These are phyloP conservation scores for Ceratosolen fusciceps DNA, from an alignment of 1,140 invertebrate species.

Conservation along the genomic window DNA sequence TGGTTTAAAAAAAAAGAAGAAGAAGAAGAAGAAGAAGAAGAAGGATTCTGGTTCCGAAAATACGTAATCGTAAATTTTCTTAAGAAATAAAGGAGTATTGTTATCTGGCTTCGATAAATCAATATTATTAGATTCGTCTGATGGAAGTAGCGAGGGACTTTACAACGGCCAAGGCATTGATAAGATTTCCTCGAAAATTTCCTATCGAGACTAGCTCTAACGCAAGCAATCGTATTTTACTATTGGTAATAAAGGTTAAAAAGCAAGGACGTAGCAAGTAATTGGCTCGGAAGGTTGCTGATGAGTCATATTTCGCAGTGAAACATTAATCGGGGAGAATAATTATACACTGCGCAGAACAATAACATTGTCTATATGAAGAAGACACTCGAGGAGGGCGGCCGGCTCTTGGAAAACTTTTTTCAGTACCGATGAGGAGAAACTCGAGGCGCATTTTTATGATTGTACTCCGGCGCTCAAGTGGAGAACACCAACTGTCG, in stretches of 20 bases:
- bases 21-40: too few relatives aligned
- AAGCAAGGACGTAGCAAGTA: not conserved
- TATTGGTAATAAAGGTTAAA: not conserved
- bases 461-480: constrained; percentile 60
- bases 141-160: too few relatives aligned
- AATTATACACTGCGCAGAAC: constrained; percentile 22
- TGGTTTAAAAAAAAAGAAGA: too few relatives aligned
- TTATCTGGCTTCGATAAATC: too few relatives aligned
- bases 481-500: constrained; percentile 70
- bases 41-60: too few relatives aligned
- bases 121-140: too few relatives aligned
- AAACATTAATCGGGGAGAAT: constrained; percentile 18
- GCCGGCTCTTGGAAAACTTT: constrained; percentile 19
- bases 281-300: not conserved
- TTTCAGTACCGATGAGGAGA: constrained; percentile 32
- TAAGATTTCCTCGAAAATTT: too few relatives aligned
- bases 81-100: too few relatives aligned
- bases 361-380: constrained; percentile 42
- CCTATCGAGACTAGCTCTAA: too few relatives aligned
- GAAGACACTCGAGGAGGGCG: constrained; percentile 40
- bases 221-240: too few relatives aligned
- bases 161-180: too few relatives aligned
- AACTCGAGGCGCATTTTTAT: constrained; percentile 38
- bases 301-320: not conserved
- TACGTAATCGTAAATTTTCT: too few relatives aligned